Evolutionary conservation across 2,113 vertebrate species (phyloP), one percentile per base, ranked within the genome.

Genomic region (Eira barbara): DNA sequence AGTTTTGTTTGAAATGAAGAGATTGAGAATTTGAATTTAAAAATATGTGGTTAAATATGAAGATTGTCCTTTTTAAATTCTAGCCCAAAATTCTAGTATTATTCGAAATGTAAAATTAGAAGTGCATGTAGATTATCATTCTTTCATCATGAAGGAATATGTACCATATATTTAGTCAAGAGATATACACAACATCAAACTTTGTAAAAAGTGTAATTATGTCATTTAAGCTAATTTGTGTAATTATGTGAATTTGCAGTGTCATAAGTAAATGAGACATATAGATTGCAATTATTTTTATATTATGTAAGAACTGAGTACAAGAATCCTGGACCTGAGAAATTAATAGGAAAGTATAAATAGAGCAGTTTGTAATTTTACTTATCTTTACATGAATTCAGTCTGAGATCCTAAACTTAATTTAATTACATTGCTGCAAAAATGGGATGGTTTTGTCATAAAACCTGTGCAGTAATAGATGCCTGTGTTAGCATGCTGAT

Each of bases 391-490:
- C 67, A 14, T 84, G 31, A 4, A 69, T 82, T 95, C 47, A 31
- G 29, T 95, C 55, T 87, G 61, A 47, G 13, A 57, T 89, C 10
- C 34, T 57, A 80, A 88, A 86, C 9, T 97, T 29, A 49, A 65
- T 59, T 95, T 94, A 89, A 87, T 98, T 87, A 80, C 12, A 81
- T 87, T 79, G 69, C 17, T 63, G 21, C 34, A 83, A 89, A 95
- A 39, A 39, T 59, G 11, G 12, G 39, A 2, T 76, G 11, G 23
- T 83, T 45, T 96, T 89, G 10, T 97, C 52, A 39, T 69, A 73
- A 95, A 94, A 59, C 23, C 34, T 36, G 7, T 76, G 67, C 45
- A 83, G 61, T 39, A 92, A 47, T 61, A 76, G 92, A 93, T 52
- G 31, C 42, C 63, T 95, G 2, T 93, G 29, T 95, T 94, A 91